Conservation (phyloP, 2,888 invertebrate genomes). For the Seira sanloemensis region DNA sequence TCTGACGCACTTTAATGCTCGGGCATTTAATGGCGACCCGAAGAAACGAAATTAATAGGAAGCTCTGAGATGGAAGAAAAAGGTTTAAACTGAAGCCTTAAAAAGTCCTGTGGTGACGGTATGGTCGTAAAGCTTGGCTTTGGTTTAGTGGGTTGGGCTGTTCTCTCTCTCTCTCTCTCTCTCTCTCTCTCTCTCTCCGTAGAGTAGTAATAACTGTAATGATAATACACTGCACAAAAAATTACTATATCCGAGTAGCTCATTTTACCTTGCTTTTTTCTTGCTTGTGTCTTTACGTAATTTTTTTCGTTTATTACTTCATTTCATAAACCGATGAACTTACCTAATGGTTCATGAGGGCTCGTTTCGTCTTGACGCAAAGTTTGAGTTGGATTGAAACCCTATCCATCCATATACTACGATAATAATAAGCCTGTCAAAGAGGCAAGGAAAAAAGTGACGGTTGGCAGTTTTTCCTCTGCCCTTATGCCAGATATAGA, state of each 20-base stretch:
- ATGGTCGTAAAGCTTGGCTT: neutral
- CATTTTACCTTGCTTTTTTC: neutral
- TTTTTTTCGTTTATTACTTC: neutral
- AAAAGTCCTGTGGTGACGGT: neutral
- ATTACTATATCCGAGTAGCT: neutral
- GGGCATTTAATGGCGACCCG: neutral
- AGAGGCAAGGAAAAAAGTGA: conserved; percentile 37
- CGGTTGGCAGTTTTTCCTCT: conserved; percentile 36
- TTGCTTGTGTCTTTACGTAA: neutral
- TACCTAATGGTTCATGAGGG: neutral
- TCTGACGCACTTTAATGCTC: too few species aligned
- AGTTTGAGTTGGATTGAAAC: neutral
- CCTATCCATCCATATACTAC: conserved; percentile 8
- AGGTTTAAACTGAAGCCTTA: neutral
- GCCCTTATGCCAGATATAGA: neutral
- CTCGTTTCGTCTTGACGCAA: neutral
- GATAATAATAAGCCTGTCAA: conserved; percentile 47
- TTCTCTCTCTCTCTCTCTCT: too few species aligned
- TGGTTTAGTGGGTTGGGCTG: neutral
- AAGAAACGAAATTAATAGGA: conserved; percentile 37
- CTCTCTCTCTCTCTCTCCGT: too few species aligned
- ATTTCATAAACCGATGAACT: neutral
- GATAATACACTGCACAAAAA: neutral
- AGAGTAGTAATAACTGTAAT: neutral
- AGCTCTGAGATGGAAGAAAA: conserved; percentile 21